phyloP scores from a whole-genome alignment of 64 coral and sea anemone species.

The Actinia equina region DNA sequence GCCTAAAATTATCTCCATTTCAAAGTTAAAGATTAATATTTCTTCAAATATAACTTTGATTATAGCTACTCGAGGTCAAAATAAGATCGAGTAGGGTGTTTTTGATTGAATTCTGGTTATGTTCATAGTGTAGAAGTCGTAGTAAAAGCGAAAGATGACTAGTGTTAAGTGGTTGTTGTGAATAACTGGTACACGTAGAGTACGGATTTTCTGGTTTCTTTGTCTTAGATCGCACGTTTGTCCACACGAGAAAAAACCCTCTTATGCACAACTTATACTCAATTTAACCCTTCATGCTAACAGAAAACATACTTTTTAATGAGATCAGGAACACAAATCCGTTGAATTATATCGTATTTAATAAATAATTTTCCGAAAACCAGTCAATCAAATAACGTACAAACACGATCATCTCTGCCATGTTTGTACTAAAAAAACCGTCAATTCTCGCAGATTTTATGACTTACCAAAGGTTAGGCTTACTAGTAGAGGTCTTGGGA shows the following conservation, averaged over 20 bases:
- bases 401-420: background rate
- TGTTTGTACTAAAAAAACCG: background rate
- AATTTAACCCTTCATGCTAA: background rate
- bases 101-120: background rate
- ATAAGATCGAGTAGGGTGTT: background rate
- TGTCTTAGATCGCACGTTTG: background rate
- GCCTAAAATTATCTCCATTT: background rate
- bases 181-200: background rate
- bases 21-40: background rate
- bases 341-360: background rate
- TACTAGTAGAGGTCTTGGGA: background rate
- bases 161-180: background rate
- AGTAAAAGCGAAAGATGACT: background rate
- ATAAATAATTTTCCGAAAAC: background rate
- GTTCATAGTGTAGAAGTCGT: background rate
- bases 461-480: background rate
- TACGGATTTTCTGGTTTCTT: slow-evolving; percentile 4
- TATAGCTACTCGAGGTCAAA: background rate
- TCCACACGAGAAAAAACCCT: background rate
- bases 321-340: background rate
- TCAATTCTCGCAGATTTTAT: background rate
- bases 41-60: background rate
- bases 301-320: background rate
- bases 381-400: background rate
- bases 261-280: background rate